phyloP scores from a whole-genome alignment of 1,140 invertebrate genomes.

The Asobara japonica region DNA sequence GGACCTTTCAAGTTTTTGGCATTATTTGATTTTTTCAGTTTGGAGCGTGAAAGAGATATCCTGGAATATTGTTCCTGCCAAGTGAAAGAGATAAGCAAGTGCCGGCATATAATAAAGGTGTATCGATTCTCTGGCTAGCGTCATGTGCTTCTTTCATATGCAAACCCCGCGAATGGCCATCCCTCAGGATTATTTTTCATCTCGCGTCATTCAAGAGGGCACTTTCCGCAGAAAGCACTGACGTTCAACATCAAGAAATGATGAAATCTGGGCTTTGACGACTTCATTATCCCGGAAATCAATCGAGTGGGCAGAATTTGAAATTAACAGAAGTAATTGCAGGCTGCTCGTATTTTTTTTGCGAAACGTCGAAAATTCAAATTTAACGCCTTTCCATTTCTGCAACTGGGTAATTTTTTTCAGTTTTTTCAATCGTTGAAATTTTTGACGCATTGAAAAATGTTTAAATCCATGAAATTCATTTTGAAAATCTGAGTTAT shows the following conservation, averaged over 20 bases:
- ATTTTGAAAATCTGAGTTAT: too few relatives aligned
- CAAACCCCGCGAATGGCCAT: conserved; percentile 62
- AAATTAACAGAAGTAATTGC: too few relatives aligned
- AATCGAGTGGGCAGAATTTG: neutral
- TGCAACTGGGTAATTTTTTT: too few relatives aligned
- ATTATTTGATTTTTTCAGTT: too few relatives aligned
- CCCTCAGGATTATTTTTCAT: conserved; percentile 59
- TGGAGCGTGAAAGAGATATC: too few relatives aligned
- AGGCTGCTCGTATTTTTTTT: too few relatives aligned
- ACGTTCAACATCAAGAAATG: neutral
- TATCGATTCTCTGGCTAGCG: conserved; percentile 60
- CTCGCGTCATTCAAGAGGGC: conserved; percentile 15
- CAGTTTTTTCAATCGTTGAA: too few relatives aligned
- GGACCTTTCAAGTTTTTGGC: too few relatives aligned
- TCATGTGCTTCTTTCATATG: conserved; percentile 68
- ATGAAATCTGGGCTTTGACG: neutral
- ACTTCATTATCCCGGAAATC: neutral
- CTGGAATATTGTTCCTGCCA: neutral
- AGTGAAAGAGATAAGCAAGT: conserved; percentile 61
- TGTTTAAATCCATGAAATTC: too few relatives aligned
- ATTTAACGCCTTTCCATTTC: too few relatives aligned
- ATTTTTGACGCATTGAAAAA: too few relatives aligned
- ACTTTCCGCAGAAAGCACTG: conserved; percentile 10
- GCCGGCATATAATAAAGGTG: conserved; percentile 63
- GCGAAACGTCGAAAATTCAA: too few relatives aligned